These are phyloP conservation scores for Gryllus longicercus DNA, from an alignment of 2,888 invertebrate species.

Conservation along the genomic window DNA sequence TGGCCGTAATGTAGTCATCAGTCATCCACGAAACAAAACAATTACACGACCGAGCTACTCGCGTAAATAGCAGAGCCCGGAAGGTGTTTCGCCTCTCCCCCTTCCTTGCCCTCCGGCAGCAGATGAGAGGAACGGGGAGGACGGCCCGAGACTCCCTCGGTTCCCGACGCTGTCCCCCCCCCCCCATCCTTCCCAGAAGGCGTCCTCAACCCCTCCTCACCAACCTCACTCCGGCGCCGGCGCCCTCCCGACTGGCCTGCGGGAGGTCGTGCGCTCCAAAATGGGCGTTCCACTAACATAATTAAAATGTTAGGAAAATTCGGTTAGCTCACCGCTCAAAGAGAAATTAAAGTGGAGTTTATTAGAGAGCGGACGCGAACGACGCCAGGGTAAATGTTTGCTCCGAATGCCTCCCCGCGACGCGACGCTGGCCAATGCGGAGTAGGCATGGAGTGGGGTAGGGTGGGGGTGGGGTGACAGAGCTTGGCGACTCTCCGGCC, in stretches of 20 bases:
- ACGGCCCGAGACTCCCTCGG: too few relatives aligned
- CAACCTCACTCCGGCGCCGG: too few relatives aligned
- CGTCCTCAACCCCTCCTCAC: too few relatives aligned
- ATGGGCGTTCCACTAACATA: neutral
- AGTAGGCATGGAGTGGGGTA: too few relatives aligned
- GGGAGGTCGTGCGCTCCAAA: neutral
- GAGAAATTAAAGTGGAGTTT: conserved; percentile 1
- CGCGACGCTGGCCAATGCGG: too few relatives aligned
- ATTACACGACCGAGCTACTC: conserved; percentile 22
- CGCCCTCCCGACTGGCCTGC: too few relatives aligned
- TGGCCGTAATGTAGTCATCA: conserved; percentile 19
- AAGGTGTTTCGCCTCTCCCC: neutral
- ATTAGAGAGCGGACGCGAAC: neutral
- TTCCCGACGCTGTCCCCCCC: too few relatives aligned
- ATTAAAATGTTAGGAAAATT: conserved; percentile 17
- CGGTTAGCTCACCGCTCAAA: conserved; percentile 17
- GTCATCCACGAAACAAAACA: conserved; percentile 23
- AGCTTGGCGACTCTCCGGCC: too few relatives aligned
- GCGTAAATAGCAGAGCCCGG: too few relatives aligned
- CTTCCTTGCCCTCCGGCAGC: neutral
- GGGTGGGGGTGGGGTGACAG: too few relatives aligned
- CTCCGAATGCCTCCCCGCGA: neutral
- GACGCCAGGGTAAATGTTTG: conserved; percentile 1
- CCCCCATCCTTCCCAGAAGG: too few relatives aligned
- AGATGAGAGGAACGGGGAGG: too few relatives aligned